Percentiles rank a stretch among this genome's conserved stretches.
These are phyloP conservation scores for Emydocephalus ijimae DNA, from an alignment of 2,113 vertebrate species.

Conservation along the genomic window DNA sequence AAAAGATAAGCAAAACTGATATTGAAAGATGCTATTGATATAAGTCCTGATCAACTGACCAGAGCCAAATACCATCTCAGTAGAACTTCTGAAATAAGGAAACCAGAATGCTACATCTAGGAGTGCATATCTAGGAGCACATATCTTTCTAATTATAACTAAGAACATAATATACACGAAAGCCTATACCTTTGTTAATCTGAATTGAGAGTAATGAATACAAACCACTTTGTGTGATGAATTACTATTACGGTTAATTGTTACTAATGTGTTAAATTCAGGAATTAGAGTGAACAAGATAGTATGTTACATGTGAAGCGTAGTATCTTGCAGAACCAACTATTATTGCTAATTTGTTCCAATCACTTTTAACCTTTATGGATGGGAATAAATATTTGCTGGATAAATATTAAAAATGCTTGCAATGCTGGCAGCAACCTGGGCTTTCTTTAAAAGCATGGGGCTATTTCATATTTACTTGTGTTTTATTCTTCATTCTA, in stretches of 20 bases:
- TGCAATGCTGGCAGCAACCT: constrained; percentile 41
- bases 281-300: not conserved
- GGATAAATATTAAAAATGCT: constrained; percentile 46
- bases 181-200: not conserved
- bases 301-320: not conserved
- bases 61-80: not conserved
- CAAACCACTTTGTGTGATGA: not conserved
- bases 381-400: constrained; percentile 53
- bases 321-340: not conserved
- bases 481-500: constrained; percentile 21
- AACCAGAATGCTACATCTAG: not conserved
- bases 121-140: not conserved
- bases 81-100: not conserved
- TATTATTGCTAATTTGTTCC: constrained; percentile 33
- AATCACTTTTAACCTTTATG: constrained; percentile 67
- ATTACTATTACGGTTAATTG: not conserved
- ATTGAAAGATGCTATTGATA: not conserved
- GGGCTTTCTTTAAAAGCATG: not conserved
- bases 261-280: not conserved
- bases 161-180: not conserved
- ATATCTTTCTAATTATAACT: not conserved
- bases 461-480: not conserved
- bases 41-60: not conserved
- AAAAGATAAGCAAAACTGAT: not conserved
- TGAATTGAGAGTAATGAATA: not conserved